Evolutionary conservation across 1,140 invertebrate genomes (phyloP), one percentile per base, ranked within the genome.

Genomic region (Brachionus asplanchnoidis): DNA sequence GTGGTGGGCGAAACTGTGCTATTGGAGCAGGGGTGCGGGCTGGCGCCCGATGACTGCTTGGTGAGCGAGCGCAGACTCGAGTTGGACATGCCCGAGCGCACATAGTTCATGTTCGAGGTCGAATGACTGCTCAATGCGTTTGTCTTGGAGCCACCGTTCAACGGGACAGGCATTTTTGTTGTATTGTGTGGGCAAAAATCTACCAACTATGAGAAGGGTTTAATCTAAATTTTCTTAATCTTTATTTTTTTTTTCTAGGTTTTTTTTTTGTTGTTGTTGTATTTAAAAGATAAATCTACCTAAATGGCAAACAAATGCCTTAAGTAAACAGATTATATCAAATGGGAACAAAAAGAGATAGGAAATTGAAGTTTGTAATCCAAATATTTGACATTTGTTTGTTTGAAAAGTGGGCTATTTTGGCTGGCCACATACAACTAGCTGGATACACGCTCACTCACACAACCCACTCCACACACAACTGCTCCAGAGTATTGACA

Each of bases 361-460:
- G 73, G 68, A 73, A 73, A 73, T 73, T 20, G n/a, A 42, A 46
- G 9, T 42, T 73, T 40, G 66, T 68, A 73, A 73, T 73, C 40
- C 44, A 77, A 77, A 77, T 77, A 77, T 77, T 77, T 77, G 73
- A 77, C 73, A 77, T 77, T 77, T 77, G 9, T 23, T 50, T 77
- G 42, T 50, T 77, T 40, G 17, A 40, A 36, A 68, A 68, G 66
- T 68, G 66, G 66, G 66, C 8, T 68, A 9, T 73, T 40, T 0
- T n/a, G 7, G n/a, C 50, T 17, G 17, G 50, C 17, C 50, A 53
- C 50, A 53, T n/a, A 50, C 14, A 50, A 53, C 14, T n/a, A 12
- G 12, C 14, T 3, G 17, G 17, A 56, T 7, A 56, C 53, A 23
- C 20, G 20, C 53, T 20, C n/a, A 60, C 53, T 20, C 53, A 5